Evolutionary conservation across 2,113 vertebrate genomes (phyloP).

Genomic region (Chamaea fasciata): DNA sequence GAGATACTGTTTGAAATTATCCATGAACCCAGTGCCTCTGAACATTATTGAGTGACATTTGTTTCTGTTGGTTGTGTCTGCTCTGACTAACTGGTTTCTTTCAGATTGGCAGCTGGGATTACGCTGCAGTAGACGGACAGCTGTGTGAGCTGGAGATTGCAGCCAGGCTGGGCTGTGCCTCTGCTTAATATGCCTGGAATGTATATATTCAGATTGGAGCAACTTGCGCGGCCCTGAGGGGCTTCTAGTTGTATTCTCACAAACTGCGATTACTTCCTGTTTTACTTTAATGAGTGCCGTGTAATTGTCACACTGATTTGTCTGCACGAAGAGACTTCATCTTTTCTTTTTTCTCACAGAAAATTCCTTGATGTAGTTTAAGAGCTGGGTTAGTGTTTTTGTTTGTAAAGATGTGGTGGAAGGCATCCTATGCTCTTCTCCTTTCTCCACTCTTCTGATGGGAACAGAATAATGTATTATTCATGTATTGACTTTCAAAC

Average conservation of each 20-base stretch:
- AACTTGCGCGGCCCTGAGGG: conserved; percentile 45
- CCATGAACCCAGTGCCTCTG: conserved; percentile 77
- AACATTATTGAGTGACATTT: conserved; percentile 87
- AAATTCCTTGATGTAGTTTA: background rate
- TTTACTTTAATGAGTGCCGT: conserved; percentile 55
- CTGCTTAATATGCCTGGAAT: conserved; percentile 76
- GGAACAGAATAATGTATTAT: background rate
- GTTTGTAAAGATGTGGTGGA: background rate
- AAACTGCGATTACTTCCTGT: conserved; percentile 80
- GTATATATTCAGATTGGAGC: conserved; percentile 71
- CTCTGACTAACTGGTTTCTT: conserved; percentile 86
- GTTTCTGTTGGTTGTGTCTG: conserved; percentile 87
- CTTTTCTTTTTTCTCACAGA: background rate
- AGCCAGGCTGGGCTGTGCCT: conserved; percentile 36
- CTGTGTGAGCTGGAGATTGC: conserved; percentile 62
- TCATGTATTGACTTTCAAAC: background rate
- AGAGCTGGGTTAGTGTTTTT: background rate
- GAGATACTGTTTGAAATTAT: conserved; percentile 86
- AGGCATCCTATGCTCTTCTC: background rate
- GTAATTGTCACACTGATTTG: conserved; percentile 27
- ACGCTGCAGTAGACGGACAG: conserved; percentile 72
- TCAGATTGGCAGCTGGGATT: conserved; percentile 87
- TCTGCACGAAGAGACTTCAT: background rate
- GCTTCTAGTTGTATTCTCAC: conserved; percentile 71
- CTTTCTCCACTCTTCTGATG: background rate